Evolutionary conservation across 1,140 invertebrate genomes (phyloP).

Genomic region (Ips typographus): DNA sequence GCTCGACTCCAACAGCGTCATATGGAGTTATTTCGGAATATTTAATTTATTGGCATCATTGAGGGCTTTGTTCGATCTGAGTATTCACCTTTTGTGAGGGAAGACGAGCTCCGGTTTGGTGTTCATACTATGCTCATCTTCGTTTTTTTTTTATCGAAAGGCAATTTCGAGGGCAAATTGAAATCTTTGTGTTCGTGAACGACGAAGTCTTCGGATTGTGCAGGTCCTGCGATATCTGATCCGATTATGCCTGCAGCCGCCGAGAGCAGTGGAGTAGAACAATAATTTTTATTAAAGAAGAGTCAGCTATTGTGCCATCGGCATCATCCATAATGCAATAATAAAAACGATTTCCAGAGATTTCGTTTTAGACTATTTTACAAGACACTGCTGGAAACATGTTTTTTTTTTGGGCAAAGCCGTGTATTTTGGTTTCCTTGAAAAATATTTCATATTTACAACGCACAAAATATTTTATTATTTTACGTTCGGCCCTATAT

Average conservation of each 20-base stretch:
- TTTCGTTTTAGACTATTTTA: not conserved
- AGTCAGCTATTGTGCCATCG: not conserved
- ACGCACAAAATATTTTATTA: conserved; percentile 47
- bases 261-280: conserved; percentile 30
- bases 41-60: conserved; percentile 4
- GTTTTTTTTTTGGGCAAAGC: conserved; percentile 9
- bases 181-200: conserved; percentile 53
- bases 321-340: conserved; percentile 11
- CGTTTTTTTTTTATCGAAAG: conserved; percentile 48
- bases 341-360: conserved; percentile 15
- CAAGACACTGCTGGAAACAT: conserved; percentile 1
- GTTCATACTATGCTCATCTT: conserved; percentile 46
- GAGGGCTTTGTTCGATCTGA: not conserved
- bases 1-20: no score
- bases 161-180: conserved; percentile 53
- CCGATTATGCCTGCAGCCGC: conserved; percentile 49
- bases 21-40: not conserved
- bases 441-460: conserved; percentile 42
- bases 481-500: conserved; percentile 46
- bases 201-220: conserved; percentile 38
- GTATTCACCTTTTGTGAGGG: conserved; percentile 37
- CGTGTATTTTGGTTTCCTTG: conserved; percentile 36
- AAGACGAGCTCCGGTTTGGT: conserved; percentile 45
- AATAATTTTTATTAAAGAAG: conserved; percentile 35
- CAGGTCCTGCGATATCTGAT: conserved; percentile 49